phyloP scores from a whole-genome alignment of 2,888 invertebrate species.

The Globia sparganii region DNA sequence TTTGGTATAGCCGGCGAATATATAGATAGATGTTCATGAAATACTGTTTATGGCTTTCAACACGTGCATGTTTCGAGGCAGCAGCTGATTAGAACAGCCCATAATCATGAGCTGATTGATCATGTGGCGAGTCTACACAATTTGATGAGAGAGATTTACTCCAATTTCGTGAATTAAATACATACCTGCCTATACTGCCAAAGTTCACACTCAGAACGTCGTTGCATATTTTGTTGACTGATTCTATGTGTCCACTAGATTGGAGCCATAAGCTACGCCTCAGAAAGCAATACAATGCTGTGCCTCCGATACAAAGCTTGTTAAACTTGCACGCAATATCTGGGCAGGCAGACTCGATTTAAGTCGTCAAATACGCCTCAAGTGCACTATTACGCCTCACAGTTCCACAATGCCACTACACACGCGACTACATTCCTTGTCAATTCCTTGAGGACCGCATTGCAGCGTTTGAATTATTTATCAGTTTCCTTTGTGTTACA shows the following conservation, averaged over 20 bases:
- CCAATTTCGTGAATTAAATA: neutral
- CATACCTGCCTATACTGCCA: neutral
- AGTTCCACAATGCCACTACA: conserved; percentile 68
- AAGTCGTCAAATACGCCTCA: conserved; percentile 67
- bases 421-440: conserved; percentile 78
- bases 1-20: neutral
- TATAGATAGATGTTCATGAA: neutral
- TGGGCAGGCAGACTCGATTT: conserved; percentile 46
- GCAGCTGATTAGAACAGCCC: neutral
- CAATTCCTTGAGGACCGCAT: conserved; percentile 84
- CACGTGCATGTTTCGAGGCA: neutral
- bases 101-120: conserved; percentile 8
- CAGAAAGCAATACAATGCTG: neutral
- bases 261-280: neutral
- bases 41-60: neutral
- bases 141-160: neutral
- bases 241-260: neutral
- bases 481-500: conserved; percentile 82
- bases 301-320: conserved; percentile 26
- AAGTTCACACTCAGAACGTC: neutral
- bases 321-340: conserved; percentile 46
- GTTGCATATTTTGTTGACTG: neutral
- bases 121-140: neutral
- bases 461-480: conserved; percentile 89
- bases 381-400: conserved; percentile 70